Base-by-base conservation (phyloP, 1,140 invertebrate species). In the Chironomus tepperi region DNA sequence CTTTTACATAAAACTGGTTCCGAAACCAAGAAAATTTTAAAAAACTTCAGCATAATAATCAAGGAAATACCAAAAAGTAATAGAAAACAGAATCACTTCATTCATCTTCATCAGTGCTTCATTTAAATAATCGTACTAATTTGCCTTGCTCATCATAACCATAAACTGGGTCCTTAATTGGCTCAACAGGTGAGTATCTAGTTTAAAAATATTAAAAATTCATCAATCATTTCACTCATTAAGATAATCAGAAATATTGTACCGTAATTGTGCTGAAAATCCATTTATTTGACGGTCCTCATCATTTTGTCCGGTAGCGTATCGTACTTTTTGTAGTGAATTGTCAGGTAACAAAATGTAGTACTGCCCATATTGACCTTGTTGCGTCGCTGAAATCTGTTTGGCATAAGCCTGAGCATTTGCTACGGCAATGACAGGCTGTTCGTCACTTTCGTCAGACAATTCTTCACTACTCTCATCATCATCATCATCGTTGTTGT, bases 91-190 rank as follows among this genome's bases (percentile, higher is more conserved):
- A 34, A 34, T 2, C 24, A 34, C 24, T 34, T 34, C 24, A 34
- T 34, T 34, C 24, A 34, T 34, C 24, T 34, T 34, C 10, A 57
- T 57, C n/a, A n/a, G 47, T 57, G n/a, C 9, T n/a, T 57, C 47
- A 70, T 70, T 80, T 80, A 18, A 79, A 72, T 24, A 81, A 74
- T 7, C 79, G 73, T 43, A 80, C 78, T 74, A 82, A 42, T 67
- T 82, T 80, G 9, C 81, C 81, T 15, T 78, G 78, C 2, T 43
- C 75, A 34, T 82, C 81, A 70, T 81, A 80, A 18, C 77, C 78
- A 16, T 78, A 82, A 1, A 82, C 70, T 1, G 81, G 81, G 78
- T 82, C 81, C 73, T 79, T 76, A 8, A 82, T 73, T 43, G 80
- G 77, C 0, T 80, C 79, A 42, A 82, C 79, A 8, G 80, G 77